Conservation (phyloP, 2,888 invertebrate genomes). For the Leptinotarsa juncta region DNA sequence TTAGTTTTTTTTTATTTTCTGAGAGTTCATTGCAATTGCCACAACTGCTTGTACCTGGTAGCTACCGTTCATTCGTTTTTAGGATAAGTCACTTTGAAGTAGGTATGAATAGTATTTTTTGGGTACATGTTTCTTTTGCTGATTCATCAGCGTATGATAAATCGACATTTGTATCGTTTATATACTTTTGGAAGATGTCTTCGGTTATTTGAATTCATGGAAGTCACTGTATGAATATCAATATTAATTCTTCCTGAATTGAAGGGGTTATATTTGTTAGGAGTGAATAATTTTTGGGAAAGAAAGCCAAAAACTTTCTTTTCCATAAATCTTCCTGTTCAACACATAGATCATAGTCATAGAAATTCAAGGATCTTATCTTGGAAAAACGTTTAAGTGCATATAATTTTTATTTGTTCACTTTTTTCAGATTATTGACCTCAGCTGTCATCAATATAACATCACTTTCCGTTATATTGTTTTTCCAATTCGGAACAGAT, state of each 20-base stretch:
- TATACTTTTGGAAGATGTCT: not conserved
- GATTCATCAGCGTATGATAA: not conserved
- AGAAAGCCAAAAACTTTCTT: too few species aligned
- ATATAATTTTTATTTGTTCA: too few species aligned
- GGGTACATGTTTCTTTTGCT: not conserved
- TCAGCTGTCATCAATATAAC: constrained; percentile 8
- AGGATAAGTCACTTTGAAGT: not conserved
- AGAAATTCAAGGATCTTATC: not conserved
- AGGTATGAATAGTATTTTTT: not conserved
- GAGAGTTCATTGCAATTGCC: not conserved
- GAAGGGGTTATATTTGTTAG: too few species aligned
- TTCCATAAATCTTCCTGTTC: constrained; percentile 5
- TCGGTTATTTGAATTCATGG: not conserved
- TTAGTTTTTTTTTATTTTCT: not conserved
- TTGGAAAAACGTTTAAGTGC: too few species aligned
- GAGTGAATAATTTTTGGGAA: too few species aligned
- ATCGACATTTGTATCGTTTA: not conserved
- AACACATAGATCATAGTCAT: not conserved
- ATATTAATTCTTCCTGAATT: constrained; percentile 5
- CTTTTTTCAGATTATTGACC: not conserved
- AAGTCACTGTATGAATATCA: constrained; percentile 2
- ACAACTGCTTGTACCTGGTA: not conserved
- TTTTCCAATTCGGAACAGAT: too few species aligned
- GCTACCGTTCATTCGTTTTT: not conserved
- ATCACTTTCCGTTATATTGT: constrained; percentile 2